These are phyloP conservation scores for Eupeodes latifasciatus DNA, from an alignment of 2,888 invertebrate genomes.

Conservation along the genomic window DNA sequence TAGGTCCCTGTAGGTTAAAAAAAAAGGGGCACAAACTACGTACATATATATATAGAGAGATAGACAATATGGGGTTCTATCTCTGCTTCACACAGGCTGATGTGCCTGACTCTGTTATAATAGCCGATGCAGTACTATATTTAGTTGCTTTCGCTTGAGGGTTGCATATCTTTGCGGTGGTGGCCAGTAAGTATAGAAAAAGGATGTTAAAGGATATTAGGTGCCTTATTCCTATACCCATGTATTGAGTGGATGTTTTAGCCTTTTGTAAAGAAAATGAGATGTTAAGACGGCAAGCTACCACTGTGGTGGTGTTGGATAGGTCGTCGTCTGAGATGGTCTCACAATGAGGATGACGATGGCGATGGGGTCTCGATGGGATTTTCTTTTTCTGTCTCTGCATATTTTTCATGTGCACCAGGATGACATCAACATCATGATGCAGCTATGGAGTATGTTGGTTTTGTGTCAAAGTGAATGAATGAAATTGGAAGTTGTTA, in stretches of 20 bases:
- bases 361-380: no score
- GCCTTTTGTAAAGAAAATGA: slow-evolving; percentile 66
- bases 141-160: slow-evolving; percentile 39
- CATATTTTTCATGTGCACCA: neutral
- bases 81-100: slow-evolving; percentile 9
- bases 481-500: slow-evolving; percentile 65
- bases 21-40: neutral
- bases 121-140: slow-evolving; percentile 54
- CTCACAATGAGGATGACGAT: no score
- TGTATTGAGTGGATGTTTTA: slow-evolving; percentile 43
- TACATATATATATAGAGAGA: no score
- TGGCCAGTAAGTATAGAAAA: slow-evolving; percentile 7
- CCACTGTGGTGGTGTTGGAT: slow-evolving; percentile 2
- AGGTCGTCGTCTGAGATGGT: no score
- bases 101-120: slow-evolving; percentile 21
- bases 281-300: slow-evolving; percentile 63
- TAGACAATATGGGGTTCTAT: neutral
- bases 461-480: slow-evolving; percentile 57
- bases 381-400: neutral
- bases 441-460: neutral
- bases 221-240: neutral
- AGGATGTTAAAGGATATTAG: slow-evolving; percentile 46
- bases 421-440: neutral
- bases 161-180: slow-evolving; percentile 52
- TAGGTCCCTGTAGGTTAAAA: slow-evolving; percentile 22